These are phyloP conservation scores for Scortum barcoo DNA, from an alignment of 2,113 vertebrate genomes.

Conservation along the genomic window DNA sequence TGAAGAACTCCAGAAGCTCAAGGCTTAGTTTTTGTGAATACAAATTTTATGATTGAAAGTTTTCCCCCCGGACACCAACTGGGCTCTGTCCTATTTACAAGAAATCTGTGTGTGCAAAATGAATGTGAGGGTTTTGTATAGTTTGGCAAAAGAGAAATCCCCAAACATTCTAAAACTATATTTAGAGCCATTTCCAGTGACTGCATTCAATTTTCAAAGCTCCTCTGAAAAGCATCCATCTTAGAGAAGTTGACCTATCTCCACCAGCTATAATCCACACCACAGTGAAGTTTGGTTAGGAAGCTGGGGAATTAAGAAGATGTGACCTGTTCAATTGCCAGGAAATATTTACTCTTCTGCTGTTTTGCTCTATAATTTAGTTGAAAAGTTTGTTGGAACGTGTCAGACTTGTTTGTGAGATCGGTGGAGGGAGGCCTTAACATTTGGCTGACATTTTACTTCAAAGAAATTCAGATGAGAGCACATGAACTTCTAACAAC, in stretches of 20 bases:
- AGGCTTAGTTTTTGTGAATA: constrained; percentile 3
- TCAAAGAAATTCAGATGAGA: constrained; percentile 17
- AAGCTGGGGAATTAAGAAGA: not conserved
- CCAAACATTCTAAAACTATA: not conserved
- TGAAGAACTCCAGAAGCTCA: not conserved
- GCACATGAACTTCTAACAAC: constrained; percentile 24
- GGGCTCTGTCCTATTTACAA: not conserved
- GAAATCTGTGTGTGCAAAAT: not conserved
- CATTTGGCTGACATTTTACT: constrained; percentile 58
- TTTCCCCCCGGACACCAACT: not conserved
- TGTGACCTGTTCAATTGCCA: constrained; percentile 1
- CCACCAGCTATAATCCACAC: constrained; percentile 16
- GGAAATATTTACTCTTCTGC: not conserved
- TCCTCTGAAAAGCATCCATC: constrained; percentile 8
- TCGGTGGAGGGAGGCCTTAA: constrained; percentile 34
- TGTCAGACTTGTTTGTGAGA: constrained; percentile 8
- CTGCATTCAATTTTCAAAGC: constrained; percentile 1
- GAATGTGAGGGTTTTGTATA: not conserved
- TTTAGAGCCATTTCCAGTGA: constrained; percentile 11
- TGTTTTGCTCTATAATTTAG: constrained; percentile 1
- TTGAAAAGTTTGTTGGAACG: constrained; percentile 6
- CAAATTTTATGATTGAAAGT: not conserved
- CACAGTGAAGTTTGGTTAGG: not conserved
- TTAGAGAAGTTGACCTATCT: not conserved
- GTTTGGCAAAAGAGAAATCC: not conserved